phyloP scores from a whole-genome alignment of 2,888 invertebrate species.

The Azorinus chamasolen region DNA sequence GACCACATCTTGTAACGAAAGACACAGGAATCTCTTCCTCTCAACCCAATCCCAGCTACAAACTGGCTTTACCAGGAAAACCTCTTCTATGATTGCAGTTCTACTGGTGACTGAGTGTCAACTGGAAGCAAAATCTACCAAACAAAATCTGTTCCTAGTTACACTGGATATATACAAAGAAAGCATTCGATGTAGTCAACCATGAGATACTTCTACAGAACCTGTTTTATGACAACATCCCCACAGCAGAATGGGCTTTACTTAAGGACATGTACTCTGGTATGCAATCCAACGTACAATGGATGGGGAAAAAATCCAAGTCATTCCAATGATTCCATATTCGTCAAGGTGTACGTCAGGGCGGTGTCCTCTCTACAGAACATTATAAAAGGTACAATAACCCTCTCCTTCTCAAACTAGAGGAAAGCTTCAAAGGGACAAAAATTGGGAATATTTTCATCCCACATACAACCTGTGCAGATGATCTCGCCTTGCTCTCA shows the following conservation, averaged over 20 bases:
- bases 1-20: not conserved
- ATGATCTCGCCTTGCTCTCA: not conserved
- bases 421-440: not conserved
- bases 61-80: conserved; percentile 5
- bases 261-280: not conserved
- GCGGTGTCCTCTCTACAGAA: not conserved
- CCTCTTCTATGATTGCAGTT: not conserved
- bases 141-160: not conserved
- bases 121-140: not conserved
- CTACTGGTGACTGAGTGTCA: not conserved
- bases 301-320: not conserved
- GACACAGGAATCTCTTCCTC: not conserved
- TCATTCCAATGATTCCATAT: not conserved
- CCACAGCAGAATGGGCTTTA: not conserved
- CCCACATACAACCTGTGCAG: not conserved
- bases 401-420: not conserved
- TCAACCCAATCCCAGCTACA: not conserved
- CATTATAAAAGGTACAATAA: not conserved
- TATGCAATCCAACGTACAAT: not conserved
- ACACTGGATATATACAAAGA: not conserved
- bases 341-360: not conserved
- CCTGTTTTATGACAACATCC: not conserved
- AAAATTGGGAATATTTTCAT: not conserved
- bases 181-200: conserved; percentile 1
- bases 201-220: not conserved